Evolutionary conservation across 1,140 invertebrate genomes (phyloP).

Genomic region (Magallana ariakensis): DNA sequence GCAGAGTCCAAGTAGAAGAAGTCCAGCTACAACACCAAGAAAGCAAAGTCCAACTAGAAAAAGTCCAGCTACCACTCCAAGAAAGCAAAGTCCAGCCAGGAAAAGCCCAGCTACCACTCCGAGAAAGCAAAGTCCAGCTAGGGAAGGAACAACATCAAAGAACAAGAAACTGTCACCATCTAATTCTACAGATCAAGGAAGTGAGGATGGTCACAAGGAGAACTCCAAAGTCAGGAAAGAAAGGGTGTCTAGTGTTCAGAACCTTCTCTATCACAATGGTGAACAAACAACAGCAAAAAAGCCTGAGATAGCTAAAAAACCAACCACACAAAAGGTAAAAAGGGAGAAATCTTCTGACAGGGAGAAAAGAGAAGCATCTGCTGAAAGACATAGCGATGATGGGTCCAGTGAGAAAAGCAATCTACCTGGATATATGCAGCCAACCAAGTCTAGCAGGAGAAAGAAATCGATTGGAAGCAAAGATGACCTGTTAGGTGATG

Average conservation of each 20-base stretch:
- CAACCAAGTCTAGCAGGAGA: background rate
- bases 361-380: constrained; percentile 17
- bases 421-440: constrained; percentile 30
- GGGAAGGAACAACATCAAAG: background rate
- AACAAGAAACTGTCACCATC: background rate
- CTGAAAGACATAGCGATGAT: constrained; percentile 1
- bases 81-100: background rate
- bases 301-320: background rate
- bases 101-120: background rate
- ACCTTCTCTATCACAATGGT: constrained; percentile 16
- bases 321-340: background rate
- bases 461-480: constrained; percentile 21
- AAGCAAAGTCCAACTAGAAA: constrained; percentile 14
- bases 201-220: background rate
- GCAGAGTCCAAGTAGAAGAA: background rate
- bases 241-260: background rate
- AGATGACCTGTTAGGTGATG: background rate
- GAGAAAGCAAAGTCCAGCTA: constrained; percentile 10
- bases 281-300: constrained; percentile 9
- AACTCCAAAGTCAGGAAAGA: constrained; percentile 23
- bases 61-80: background rate
- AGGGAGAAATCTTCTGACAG: background rate
- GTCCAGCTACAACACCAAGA: constrained; percentile 6
- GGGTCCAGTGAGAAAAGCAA: background rate
- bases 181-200: background rate